Percentiles rank a stretch among this genome's conserved stretches.
Conservation (phyloP, 2,113 vertebrate genomes). For the Gadus chalcogrammus region DNA sequence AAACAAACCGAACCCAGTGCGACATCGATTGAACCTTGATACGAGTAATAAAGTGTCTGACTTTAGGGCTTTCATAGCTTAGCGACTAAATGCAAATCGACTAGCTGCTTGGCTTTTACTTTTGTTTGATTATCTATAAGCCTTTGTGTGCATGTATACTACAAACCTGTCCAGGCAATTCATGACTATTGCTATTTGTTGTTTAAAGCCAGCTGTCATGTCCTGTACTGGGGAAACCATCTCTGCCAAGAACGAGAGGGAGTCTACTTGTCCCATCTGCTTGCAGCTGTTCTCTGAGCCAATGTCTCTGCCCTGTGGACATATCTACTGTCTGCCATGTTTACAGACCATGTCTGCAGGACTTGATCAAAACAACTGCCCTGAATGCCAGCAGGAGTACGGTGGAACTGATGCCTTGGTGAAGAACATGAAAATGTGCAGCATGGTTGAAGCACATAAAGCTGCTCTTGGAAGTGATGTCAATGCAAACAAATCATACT, state of each 20-base stretch:
- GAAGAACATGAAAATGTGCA: constrained; percentile 62
- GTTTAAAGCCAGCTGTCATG: constrained; percentile 33
- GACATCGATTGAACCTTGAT: too few species aligned
- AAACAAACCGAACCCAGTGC: too few species aligned
- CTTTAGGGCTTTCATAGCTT: too few species aligned
- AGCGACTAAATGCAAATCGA: too few species aligned
- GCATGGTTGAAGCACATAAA: constrained; percentile 58
- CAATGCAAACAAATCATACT: too few species aligned
- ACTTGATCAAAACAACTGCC: constrained; percentile 63
- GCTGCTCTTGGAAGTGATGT: not conserved
- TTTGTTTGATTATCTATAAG: not conserved
- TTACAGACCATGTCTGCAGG: constrained; percentile 57
- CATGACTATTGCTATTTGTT: constrained; percentile 12
- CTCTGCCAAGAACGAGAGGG: not conserved
- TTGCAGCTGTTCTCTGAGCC: constrained; percentile 59
- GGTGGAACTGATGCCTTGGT: constrained; percentile 32
- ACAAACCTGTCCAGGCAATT: not conserved
- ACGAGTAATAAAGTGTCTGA: too few species aligned
- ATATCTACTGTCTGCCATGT: constrained; percentile 64
- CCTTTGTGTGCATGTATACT: not conserved
- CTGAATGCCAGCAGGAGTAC: constrained; percentile 61
- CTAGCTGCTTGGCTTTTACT: too few species aligned
- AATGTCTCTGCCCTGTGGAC: constrained; percentile 64
- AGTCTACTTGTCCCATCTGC: constrained; percentile 67
- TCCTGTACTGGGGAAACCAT: constrained; percentile 13